Evolutionary conservation across 2,888 invertebrate species (phyloP), one percentile per base, ranked within the genome.

Genomic region (Myopa testacea): DNA sequence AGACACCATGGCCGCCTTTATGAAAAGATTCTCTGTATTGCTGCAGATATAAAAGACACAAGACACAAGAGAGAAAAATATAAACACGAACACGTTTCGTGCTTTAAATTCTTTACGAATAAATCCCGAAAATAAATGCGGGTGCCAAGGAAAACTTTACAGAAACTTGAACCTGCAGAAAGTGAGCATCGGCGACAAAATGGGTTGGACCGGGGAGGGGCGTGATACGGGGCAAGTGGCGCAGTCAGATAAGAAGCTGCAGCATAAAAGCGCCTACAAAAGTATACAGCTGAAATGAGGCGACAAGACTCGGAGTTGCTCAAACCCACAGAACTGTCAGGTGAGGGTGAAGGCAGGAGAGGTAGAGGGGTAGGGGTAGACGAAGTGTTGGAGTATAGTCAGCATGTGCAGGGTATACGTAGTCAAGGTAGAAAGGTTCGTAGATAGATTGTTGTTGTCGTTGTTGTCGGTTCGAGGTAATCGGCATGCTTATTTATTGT

Each of bases 21-120:
- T 55, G 55, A 3, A 12, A 6, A 3, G 10, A 55, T 3, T 5
- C 55, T 55, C 55, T 55, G 71, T 58, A 60, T 58, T 55, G 60
- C 58, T 55, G 40, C 60, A 71, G 71, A 60, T 71, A 71, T 55
- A 71, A 60, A 38, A 7, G 60, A 38, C 45, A 8, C 45, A 3
- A 38, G n/a, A 40, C 8, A 40, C 19, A 55, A 75, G 75, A 68
- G 14, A 50, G 60, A 50, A 69, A 75, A 75, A 75, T 75, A 75
- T 69, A 75, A 75, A 75, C 68, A 75, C 60, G 69, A 75, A 75
- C 75, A 75, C 75, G 75, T 75, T 75, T 69, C 69, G 60, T 69
- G 75, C 75, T 75, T 75, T 69, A 75, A 75, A 75, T 75, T 75
- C 68, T 75, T 75, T 69, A 69, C 75, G 75, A 75, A 69, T 60